Base-by-base conservation (phyloP, 2,797 vertebrate species). In the Ibycter americanus region DNA sequence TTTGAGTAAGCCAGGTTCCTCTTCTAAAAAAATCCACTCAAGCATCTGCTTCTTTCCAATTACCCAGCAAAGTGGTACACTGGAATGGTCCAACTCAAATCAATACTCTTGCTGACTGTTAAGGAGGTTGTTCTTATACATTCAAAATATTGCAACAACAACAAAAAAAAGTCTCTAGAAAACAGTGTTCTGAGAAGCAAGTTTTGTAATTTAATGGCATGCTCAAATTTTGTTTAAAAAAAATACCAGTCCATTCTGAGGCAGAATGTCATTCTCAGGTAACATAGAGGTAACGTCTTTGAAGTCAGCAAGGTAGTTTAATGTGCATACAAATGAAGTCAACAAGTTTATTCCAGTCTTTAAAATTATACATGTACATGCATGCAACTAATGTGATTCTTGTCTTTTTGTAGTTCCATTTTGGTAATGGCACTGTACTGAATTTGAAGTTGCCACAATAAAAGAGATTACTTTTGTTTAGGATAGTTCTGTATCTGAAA, bases 351-450 rank as follows among this genome's bases (percentile, higher is more conserved):
- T 78, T 88, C 72, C 66, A 84, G 85, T 70, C 83, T 82, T 82
- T 67, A 81, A 94, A 88, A 91, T 88, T 65, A 87, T n/a, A 92
- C 95, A 32, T 38, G 91, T 59, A 68, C 66, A 26, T 29, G 36
- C 90, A 92, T 15, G 78, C 61, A 93, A 63, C 36, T 68, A 31
- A 62, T 86, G 51, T 76, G 83, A 90, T 89, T 32, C 83, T 20
- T 72, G 52, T 25, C 61, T 87, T 95, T 96, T 92, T 78, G 79
- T 86, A 94, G 61, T 21, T 83, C 58, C 87, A 59, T 77, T 92
- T 93, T 51, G 46, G 44, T 95, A 95, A 95, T 38, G 76, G 46
- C 58, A 63, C 34, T 42, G 66, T 38, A 59, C 36, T 71, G 52
- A 77, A 87, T 62, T 84, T 67, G 25, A 90, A 79, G 74, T 54